Base-by-base conservation (phyloP, 2,797 vertebrate species). In the Heterohyrax brucei region DNA sequence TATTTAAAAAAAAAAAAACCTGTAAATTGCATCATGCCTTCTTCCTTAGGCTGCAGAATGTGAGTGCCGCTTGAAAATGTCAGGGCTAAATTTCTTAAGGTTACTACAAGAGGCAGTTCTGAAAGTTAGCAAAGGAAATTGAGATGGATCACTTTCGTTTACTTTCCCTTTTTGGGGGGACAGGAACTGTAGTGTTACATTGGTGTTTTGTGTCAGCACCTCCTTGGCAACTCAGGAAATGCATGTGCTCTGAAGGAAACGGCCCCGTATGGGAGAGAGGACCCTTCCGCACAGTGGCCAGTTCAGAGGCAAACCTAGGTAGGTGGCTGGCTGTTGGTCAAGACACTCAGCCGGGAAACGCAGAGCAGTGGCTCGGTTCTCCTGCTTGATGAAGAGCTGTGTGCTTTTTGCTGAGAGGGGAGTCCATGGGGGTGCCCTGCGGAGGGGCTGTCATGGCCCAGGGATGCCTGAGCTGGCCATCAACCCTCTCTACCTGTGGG, bases 391-490 rank as follows among this genome's bases (percentile, higher is more conserved):
- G 44, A 9, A 14, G 4, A 6, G 18, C 39, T 26, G 46, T 19
- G 10, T 64, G 22, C 14, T 48, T 30, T 28, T 14, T 56, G 16
- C 53, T 56, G 53, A 7, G 9, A 2, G 18, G 1, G 30, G n/a
- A 0, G 0, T 39, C 39, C 26, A 0, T 0, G 3, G 61, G 26
- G 73, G 28, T 7, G 21, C n/a, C 59, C 4, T 0, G 0, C n/a
- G 18, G 73, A 39, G 64, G 56, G 13, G 1, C 50, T 53, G 50
- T 53, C 50, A 53, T 53, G 13, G 8, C 50, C 50, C 50, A 53
- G 50, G n/a, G 70, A 3, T 2, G 12, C 56, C 53, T 7, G 62
- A 21, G 10, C 24, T 1, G 4, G n/a, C 33, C 21, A 18, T 18
- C 19, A 18, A 16, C 59, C n/a, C 28, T 53, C 18, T 9, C 62